Conservation (phyloP, 2,888 invertebrate species). For the Epiperipatus broadwayi region DNA sequence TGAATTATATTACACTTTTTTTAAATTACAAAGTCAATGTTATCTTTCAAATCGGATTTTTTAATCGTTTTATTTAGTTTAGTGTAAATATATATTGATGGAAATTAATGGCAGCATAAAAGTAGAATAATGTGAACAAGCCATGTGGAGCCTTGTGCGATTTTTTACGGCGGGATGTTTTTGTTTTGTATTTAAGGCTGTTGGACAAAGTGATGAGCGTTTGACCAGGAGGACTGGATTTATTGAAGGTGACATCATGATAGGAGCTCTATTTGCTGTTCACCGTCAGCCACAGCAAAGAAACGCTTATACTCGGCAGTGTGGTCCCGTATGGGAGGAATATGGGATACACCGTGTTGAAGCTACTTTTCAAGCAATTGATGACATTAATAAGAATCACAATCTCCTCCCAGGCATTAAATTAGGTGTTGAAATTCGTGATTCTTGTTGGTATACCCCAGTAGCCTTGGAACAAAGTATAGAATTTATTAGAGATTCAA, state of each 20-base stretch:
- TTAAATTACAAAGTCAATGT: too few relatives aligned
- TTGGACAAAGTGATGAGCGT: not conserved
- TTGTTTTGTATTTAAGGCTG: not conserved
- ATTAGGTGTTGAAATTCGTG: constrained; percentile 49
- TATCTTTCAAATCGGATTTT: too few relatives aligned
- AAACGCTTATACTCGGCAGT: constrained; percentile 30
- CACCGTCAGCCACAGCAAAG: constrained; percentile 34
- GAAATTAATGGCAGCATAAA: too few relatives aligned
- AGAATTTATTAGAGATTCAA: constrained; percentile 49
- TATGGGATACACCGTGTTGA: constrained; percentile 55
- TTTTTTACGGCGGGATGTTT: not conserved
- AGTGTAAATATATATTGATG: too few relatives aligned
- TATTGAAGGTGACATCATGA: constrained; percentile 37
- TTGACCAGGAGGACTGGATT: constrained; percentile 27
- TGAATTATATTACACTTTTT: too few relatives aligned
- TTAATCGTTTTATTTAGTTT: too few relatives aligned
- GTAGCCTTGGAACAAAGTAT: constrained; percentile 57
- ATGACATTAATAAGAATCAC: constrained; percentile 41
- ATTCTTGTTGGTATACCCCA: constrained; percentile 62
- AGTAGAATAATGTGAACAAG: too few relatives aligned
- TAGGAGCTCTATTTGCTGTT: constrained; percentile 38
- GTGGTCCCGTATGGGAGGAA: constrained; percentile 45
- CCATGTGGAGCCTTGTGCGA: too few relatives aligned
- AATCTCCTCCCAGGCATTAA: constrained; percentile 37
- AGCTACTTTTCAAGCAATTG: constrained; percentile 41